Evolutionary conservation across 2,113 vertebrate species (phyloP), one percentile per base, ranked within the genome.

Genomic region (Crotalus horridus): DNA sequence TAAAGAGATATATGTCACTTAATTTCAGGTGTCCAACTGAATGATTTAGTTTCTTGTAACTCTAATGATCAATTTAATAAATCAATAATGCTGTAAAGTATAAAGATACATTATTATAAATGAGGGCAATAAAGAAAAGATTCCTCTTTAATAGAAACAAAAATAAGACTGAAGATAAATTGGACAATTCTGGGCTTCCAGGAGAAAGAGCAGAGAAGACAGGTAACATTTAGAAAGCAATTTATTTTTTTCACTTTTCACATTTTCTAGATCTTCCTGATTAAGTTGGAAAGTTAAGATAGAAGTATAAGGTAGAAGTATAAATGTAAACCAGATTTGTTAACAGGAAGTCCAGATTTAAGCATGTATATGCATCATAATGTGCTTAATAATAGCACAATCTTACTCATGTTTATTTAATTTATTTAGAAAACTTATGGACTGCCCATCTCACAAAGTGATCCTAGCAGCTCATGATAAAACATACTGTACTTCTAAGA

Each of bases 41-140:
- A 96, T 96, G 97, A 97, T 96, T 96, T 96, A 97, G 94, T 92
- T 96, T 95, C 94, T 95, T 95, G 96, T 96, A 95, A 93, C 96
- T 94, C 95, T 96, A 97, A 97, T 94, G 96, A 96, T 95, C 96
- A 95, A 95, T 97, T 96, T 95, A 94, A 95, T 94, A 96, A 97
- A 97, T 97, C 96, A 97, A 97, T 97, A 97, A 92, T 93, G 95
- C 91, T 96, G 96, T 96, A 96, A 96, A 96, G 93, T 95, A 95
- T 96, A 96, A 88, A 97, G 95, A 95, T 95, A 95, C 96, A 96
- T 96, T 96, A 96, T 96, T 97, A 97, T 94, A 96, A 96, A 97
- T 94, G 95, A 96, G 95, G 92, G 95, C 95, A 96, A 96, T 97
- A 96, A 97, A 96, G 90, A 96, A 95, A 43, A 86, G 94, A 94